Percentiles rank a stretch among this genome's conserved stretches.
Evolutionary conservation across 1,140 invertebrate species (phyloP).

Genomic region (Plodia interpunctella): DNA sequence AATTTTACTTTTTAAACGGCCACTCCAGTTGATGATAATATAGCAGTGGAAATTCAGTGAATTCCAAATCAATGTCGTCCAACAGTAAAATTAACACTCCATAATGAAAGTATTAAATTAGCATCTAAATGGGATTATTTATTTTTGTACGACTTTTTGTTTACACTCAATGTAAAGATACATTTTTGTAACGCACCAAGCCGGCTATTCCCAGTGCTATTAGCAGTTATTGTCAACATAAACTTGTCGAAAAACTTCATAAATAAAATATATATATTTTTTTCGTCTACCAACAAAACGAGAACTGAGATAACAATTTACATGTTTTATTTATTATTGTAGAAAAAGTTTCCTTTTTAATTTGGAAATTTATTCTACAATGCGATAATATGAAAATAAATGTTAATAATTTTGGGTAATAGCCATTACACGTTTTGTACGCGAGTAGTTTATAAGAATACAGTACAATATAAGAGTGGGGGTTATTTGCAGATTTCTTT

Average conservation of each 20-base stretch:
- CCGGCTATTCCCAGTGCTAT: not conserved
- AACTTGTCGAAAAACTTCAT: too few species aligned
- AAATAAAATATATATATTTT: too few species aligned
- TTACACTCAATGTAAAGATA: constrained; percentile 23
- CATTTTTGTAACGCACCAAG: constrained; percentile 38
- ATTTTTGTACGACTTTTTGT: constrained; percentile 58
- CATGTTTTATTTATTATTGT: too few species aligned
- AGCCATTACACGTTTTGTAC: constrained; percentile 30
- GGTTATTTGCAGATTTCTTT: constrained; percentile 31
- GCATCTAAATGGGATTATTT: constrained; percentile 41
- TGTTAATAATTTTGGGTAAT: not conserved
- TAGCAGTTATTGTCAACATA: not conserved
- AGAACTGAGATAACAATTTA: too few species aligned
- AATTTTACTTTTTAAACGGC: too few species aligned
- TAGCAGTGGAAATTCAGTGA: not conserved
- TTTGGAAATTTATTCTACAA: too few species aligned
- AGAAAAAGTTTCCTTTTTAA: too few species aligned
- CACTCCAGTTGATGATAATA: not conserved
- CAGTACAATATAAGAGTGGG: constrained; percentile 28
- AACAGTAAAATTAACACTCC: constrained; percentile 26
- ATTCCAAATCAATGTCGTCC: not conserved
- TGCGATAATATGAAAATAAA: too few species aligned
- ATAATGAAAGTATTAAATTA: constrained; percentile 34
- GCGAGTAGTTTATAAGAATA: constrained; percentile 35
- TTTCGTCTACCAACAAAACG: too few species aligned